A percentile compares a stretch with the other conserved stretches of the same genome.
Evolutionary conservation across 92 coral and sea anemone species (phyloP).

Genomic region (Phenganax subtilis): DNA sequence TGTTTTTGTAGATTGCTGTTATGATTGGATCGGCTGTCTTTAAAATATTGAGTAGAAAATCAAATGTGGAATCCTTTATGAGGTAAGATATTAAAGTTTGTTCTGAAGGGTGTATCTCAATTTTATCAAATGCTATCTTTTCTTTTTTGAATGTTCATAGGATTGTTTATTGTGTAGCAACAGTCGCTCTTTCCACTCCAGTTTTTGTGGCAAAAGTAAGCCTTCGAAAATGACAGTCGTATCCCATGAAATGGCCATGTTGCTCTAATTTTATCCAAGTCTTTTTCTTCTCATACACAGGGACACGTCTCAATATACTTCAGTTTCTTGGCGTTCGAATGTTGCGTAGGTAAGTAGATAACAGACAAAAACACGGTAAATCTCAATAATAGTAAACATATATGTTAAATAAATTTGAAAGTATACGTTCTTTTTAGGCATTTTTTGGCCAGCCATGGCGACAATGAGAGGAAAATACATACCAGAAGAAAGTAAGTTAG

Average conservation of each 20-base stretch:
- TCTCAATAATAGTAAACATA: not conserved
- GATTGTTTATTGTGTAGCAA: slow-evolving; percentile 69
- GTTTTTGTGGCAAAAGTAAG: slow-evolving; percentile 58
- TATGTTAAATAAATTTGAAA: not conserved
- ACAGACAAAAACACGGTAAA: not conserved
- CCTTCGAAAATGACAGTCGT: not conserved
- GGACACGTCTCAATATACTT: slow-evolving; percentile 55
- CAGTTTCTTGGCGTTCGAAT: slow-evolving; percentile 77
- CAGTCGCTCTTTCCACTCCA: slow-evolving; percentile 65
- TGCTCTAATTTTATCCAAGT: not conserved
- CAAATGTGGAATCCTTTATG: slow-evolving; percentile 74
- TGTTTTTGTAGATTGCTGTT: slow-evolving; percentile 57
- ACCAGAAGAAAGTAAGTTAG: not conserved
- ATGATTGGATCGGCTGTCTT: slow-evolving; percentile 85
- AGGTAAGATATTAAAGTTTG: slow-evolving; percentile 44
- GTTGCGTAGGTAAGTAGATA: slow-evolving; percentile 76
- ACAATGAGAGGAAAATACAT: slow-evolving; percentile 67
- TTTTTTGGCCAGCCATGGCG: slow-evolving; percentile 95
- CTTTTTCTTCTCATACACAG: slow-evolving; percentile 32
- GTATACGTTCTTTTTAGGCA: slow-evolving; percentile 46
- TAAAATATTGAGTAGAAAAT: slow-evolving; percentile 55
- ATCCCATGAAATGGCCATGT: not conserved
- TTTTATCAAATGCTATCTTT: not conserved
- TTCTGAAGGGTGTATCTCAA: not conserved
- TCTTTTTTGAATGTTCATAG: slow-evolving; percentile 34